Conservation (phyloP, 2,797 vertebrate species). For the Australoheros facetus region DNA sequence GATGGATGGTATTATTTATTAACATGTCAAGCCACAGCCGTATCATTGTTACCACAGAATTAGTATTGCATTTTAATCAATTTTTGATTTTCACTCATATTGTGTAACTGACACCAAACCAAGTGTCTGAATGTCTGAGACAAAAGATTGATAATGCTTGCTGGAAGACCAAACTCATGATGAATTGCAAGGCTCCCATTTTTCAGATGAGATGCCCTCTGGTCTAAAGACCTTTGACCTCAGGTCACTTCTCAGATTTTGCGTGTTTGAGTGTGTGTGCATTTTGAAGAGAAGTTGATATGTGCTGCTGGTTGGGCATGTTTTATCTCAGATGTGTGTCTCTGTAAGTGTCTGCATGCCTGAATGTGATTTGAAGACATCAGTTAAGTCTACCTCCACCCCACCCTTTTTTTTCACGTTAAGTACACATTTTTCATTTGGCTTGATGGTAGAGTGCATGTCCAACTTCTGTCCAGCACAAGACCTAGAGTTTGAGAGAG, state of each 20-base stretch:
- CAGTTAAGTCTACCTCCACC: constrained; percentile 30
- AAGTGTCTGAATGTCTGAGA: constrained; percentile 12
- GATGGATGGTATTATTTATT: neutral
- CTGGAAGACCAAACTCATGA: constrained; percentile 64
- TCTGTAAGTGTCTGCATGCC: constrained; percentile 26
- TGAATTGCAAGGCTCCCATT: constrained; percentile 63
- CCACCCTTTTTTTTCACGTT: constrained; percentile 43
- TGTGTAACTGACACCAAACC: constrained; percentile 12
- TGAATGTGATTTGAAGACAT: constrained; percentile 57
- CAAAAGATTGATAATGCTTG: constrained; percentile 54
- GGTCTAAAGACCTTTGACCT: constrained; percentile 68
- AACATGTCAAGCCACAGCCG: neutral
- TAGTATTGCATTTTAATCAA: constrained; percentile 11
- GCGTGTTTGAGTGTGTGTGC: constrained; percentile 23
- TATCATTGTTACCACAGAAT: neutral
- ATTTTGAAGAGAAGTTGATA: constrained; percentile 10
- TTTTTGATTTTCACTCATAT: constrained; percentile 5
- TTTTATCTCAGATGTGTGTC: constrained; percentile 11
- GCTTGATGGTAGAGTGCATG: constrained; percentile 67
- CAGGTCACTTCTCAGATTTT: constrained; percentile 44
- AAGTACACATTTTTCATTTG: constrained; percentile 61
- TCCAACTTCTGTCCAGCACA: constrained; percentile 59
- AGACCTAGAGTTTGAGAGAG: constrained; percentile 36
- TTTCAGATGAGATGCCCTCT: constrained; percentile 61
- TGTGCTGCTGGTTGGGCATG: constrained; percentile 1